Conservation (phyloP, 1,140 invertebrate genomes). For the Brachionus rotundiformis region DNA sequence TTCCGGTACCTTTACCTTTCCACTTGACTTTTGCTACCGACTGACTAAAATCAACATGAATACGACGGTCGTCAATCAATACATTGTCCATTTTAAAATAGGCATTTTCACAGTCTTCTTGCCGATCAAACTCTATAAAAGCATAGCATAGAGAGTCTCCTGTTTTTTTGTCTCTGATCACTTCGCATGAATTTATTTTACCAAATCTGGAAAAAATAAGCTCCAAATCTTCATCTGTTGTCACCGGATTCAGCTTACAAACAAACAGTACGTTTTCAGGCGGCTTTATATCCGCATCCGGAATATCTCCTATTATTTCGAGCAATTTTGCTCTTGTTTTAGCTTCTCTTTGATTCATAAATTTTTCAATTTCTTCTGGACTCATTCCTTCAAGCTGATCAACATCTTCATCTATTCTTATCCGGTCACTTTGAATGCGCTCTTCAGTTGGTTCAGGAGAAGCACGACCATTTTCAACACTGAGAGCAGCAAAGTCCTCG, state of each 20-base stretch:
- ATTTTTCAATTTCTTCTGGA: constrained; percentile 80
- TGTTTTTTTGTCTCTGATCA: constrained; percentile 88
- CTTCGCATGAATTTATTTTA: constrained; percentile 86
- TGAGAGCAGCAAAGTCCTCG: constrained; percentile 78
- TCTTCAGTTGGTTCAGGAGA: constrained; percentile 86
- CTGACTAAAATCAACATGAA: constrained; percentile 99
- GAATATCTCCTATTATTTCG: constrained; percentile 74
- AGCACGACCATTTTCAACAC: constrained; percentile 57
- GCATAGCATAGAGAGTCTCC: constrained; percentile 96
- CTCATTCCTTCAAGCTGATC: constrained; percentile 85
- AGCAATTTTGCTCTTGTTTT: constrained; percentile 93
- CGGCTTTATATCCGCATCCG: constrained; percentile 83
- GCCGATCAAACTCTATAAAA: constrained; percentile 92
- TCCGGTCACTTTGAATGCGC: constrained; percentile 67
- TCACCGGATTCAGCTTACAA: constrained; percentile 99
- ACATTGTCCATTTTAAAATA: constrained; percentile 99
- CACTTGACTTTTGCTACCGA: constrained; percentile 78
- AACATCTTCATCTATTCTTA: constrained; percentile 89
- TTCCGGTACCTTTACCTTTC: constrained; percentile 48
- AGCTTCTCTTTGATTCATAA: constrained; percentile 85
- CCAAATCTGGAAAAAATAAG: constrained; percentile 98
- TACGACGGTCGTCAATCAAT: constrained; percentile 93
- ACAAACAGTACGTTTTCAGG: constrained; percentile 99
- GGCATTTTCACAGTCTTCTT: constrained; percentile 90
- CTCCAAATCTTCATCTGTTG: constrained; percentile 92